These are phyloP conservation scores for Brachionus sp. DNA, from an alignment of 1,140 invertebrate species.

Conservation along the genomic window DNA sequence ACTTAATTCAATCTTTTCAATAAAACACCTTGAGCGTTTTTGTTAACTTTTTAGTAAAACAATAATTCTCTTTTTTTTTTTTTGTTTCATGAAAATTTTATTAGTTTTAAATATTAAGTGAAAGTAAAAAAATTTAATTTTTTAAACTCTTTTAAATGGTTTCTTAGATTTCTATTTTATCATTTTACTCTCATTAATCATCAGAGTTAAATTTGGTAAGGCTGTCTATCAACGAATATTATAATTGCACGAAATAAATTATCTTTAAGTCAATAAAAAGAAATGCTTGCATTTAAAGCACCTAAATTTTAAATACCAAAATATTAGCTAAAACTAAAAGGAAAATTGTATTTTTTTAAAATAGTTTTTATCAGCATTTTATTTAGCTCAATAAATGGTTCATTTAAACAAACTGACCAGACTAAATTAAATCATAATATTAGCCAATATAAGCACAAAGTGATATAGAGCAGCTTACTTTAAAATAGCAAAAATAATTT, in stretches of 20 bases:
- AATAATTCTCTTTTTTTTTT: not conserved
- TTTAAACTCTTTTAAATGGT: not conserved
- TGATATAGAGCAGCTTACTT: too few species aligned
- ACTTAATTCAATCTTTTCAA: not conserved
- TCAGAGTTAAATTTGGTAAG: not conserved
- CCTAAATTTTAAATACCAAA: not conserved
- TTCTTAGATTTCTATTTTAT: not conserved
- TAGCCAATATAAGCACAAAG: too few species aligned
- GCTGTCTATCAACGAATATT: not conserved
- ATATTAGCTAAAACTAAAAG: not conserved
- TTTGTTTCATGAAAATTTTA: too few species aligned
- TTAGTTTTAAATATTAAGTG: too few species aligned
- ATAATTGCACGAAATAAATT: not conserved
- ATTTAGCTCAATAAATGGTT: too few species aligned
- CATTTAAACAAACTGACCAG: too few species aligned
- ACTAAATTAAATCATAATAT: too few species aligned
- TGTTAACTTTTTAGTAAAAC: not conserved
- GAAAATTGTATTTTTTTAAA: too few species aligned
- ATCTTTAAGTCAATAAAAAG: not conserved
- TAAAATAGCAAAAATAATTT: too few species aligned
- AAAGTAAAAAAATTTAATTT: not conserved
- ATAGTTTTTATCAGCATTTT: too few species aligned
- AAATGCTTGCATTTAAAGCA: not conserved
- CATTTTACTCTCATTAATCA: not conserved
- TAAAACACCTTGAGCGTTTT: not conserved